Evolutionary conservation across 2,113 vertebrate genomes (phyloP).

Genomic region (Ceuthmochares aereus): DNA sequence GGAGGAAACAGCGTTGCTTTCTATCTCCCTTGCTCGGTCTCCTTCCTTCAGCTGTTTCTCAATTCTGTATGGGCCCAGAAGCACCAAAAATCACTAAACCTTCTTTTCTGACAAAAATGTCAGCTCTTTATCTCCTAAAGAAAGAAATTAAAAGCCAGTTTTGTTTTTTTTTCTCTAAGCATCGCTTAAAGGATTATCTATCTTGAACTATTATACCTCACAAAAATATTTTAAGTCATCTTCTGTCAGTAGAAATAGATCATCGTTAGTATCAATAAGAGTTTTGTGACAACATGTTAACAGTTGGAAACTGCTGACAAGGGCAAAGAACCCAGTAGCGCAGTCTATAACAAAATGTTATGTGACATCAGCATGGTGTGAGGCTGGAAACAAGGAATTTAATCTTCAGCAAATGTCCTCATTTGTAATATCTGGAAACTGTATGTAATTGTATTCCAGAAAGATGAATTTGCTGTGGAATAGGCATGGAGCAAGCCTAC

Average conservation of each 20-base stretch:
- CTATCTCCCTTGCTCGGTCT: neutral
- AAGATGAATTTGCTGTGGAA: neutral
- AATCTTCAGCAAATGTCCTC: neutral
- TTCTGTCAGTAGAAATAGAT: neutral
- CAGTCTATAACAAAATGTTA: neutral
- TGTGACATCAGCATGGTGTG: neutral
- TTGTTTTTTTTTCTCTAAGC: neutral
- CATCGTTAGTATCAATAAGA: neutral
- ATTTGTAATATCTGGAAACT: neutral
- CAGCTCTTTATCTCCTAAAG: neutral
- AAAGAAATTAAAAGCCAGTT: neutral
- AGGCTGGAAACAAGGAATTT: neutral
- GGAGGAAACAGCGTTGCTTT: neutral
- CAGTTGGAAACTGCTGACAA: neutral
- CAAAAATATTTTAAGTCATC: neutral
- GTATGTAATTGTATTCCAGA: neutral
- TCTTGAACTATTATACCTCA: neutral
- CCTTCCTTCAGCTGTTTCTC: neutral
- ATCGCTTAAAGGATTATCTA: neutral
- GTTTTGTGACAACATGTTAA: neutral
- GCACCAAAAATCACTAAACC: neutral
- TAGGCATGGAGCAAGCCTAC: neutral
- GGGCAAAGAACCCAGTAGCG: neutral
- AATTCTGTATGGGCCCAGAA: neutral
- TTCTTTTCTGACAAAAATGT: neutral